These are phyloP conservation scores for Bombus waltoni DNA, from an alignment of 1,140 invertebrate genomes.

Conservation along the genomic window DNA sequence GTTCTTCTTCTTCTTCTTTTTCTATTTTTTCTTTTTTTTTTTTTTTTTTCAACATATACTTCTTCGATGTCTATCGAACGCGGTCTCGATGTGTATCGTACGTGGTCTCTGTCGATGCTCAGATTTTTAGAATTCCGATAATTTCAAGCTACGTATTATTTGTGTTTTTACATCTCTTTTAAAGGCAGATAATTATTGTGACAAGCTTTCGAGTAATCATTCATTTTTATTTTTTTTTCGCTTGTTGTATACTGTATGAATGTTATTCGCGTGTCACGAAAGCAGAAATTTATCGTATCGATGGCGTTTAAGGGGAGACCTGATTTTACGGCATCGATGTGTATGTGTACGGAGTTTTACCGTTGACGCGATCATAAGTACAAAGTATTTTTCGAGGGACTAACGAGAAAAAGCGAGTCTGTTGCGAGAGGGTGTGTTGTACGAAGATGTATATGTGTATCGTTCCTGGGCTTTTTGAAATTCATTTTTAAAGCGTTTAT, in stretches of 20 bases:
- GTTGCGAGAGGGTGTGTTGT: conserved; percentile 10
- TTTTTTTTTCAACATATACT: not conserved
- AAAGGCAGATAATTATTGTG: not conserved
- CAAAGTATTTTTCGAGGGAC: conserved; percentile 59
- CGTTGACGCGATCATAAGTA: conserved; percentile 59
- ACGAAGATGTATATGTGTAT: conserved; percentile 7
- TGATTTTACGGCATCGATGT: conserved; percentile 52
- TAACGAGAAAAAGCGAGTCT: conserved; percentile 7
- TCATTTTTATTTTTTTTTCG: not conserved
- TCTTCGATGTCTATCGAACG: not conserved
- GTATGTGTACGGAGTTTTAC: conserved; percentile 52
- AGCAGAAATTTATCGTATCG: not conserved
- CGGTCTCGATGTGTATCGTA: no score
- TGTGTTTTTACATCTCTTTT: conserved; percentile 18
- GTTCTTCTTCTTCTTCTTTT: not conserved
- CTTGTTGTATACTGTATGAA: not conserved
- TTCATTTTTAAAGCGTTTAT: conserved; percentile 31
- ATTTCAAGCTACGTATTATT: not conserved
- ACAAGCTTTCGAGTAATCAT: not conserved
- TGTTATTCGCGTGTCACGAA: not conserved
- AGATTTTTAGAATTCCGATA: conserved; percentile 17
- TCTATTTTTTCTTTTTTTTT: not conserved
- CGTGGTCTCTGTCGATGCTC: not conserved
- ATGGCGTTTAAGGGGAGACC: not conserved
- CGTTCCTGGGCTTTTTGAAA: conserved; percentile 48